Percentiles rank a stretch among this genome's conserved stretches.
Evolutionary conservation across 2,797 vertebrate species (phyloP).

Genomic region (Myotis findleyi): DNA sequence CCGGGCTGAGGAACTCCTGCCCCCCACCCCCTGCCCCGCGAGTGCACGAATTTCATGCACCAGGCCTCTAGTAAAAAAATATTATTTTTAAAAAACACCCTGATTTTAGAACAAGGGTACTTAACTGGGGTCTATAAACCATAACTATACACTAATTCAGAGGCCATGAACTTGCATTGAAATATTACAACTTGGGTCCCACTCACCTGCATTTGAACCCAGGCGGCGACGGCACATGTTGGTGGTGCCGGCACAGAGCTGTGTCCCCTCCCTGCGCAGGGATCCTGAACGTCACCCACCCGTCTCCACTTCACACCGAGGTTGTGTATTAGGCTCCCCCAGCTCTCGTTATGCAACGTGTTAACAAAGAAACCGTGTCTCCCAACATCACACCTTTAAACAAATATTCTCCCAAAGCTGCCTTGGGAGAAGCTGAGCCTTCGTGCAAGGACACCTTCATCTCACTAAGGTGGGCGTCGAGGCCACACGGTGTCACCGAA

Average conservation of each 20-base stretch:
- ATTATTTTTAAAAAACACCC: no score
- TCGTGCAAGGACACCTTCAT: background rate
- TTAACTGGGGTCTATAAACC: background rate
- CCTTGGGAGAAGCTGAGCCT: background rate
- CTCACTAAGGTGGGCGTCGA: background rate
- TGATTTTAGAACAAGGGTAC: background rate
- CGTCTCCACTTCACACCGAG: no score
- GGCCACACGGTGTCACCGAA: background rate
- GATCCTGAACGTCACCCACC: background rate
- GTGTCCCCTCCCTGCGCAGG: background rate
- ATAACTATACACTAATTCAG: background rate
- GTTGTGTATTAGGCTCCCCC: no score
- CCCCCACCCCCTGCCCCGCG: no score
- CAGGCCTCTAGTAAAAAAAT: no score
- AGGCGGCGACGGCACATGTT: background rate
- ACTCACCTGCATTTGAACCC: background rate
- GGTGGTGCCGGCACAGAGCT: background rate
- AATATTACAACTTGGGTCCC: background rate
- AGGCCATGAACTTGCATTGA: background rate
- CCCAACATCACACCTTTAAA: background rate
- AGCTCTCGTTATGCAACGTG: background rate
- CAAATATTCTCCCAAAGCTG: background rate
- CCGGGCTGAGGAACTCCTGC: rapidly evolving
- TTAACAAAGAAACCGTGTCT: background rate
- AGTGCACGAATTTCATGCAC: no score